Evolutionary conservation across 2,797 vertebrate genomes (phyloP).

Genomic region (Carapus acus): DNA sequence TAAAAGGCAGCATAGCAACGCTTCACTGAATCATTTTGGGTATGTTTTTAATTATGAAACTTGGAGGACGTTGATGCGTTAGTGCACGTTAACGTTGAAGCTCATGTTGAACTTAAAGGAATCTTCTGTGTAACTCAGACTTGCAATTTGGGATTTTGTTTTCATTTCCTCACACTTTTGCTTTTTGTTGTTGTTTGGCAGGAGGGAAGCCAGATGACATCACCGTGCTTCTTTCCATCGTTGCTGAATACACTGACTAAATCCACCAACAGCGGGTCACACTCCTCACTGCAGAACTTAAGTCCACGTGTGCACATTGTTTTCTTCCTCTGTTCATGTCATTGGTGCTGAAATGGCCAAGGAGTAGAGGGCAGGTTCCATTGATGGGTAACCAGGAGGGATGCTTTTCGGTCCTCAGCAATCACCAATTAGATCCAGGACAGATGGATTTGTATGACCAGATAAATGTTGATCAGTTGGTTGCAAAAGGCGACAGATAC

Average conservation of each 20-base stretch:
- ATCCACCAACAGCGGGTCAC: conserved; percentile 25
- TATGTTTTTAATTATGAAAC: too few relatives aligned
- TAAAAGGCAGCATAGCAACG: too few relatives aligned
- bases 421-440: conserved; percentile 6
- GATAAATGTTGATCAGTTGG: neutral
- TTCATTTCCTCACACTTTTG: neutral
- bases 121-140: too few relatives aligned
- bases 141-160: neutral
- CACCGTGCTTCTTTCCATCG: conserved; percentile 97
- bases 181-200: conserved; percentile 50
- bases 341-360: conserved; percentile 31
- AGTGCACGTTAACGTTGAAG: too few relatives aligned
- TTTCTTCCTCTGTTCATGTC: conserved; percentile 40
- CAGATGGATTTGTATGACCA: conserved; percentile 1
- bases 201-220: conserved; percentile 99
- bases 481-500: conserved; percentile 8
- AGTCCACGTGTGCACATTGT: conserved; percentile 19
- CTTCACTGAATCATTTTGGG: too few relatives aligned
- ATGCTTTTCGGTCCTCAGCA: conserved; percentile 3
- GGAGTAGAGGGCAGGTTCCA: conserved; percentile 40
- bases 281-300: conserved; percentile 29
- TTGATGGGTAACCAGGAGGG: too few relatives aligned
- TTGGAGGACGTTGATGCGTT: too few relatives aligned
- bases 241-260: conserved; percentile 97
- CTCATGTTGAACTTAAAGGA: too few relatives aligned